Conservation (phyloP, 2,797 vertebrate genomes). For the Urophycis tenuis region DNA sequence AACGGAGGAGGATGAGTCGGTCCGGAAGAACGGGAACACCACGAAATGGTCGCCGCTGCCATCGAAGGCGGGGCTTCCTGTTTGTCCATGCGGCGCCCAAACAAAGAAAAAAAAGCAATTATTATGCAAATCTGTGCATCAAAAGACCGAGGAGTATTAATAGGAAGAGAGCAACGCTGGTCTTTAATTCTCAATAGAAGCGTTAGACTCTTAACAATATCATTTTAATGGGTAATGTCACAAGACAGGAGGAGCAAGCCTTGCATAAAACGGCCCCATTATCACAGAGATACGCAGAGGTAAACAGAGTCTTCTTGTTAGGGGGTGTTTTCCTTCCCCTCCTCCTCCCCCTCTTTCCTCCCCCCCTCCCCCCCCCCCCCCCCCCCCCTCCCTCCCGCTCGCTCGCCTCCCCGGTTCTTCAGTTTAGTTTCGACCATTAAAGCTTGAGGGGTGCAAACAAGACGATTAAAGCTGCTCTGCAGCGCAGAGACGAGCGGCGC, state of each 20-base stretch:
- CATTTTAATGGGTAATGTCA: slow-evolving; percentile 15
- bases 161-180: slow-evolving; percentile 14
- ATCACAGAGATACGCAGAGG: slow-evolving; percentile 15
- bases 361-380: no score
- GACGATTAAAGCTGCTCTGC: neutral
- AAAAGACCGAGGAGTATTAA: slow-evolving; percentile 13
- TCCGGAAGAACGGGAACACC: neutral
- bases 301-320: neutral
- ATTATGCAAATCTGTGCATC: slow-evolving; percentile 40
- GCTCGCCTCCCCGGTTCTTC: no score
- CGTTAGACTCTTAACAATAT: slow-evolving; percentile 38
- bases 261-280: slow-evolving; percentile 34
- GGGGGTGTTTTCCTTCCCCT: neutral
- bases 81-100: slow-evolving; percentile 23
- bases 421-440: no score
- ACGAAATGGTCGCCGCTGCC: neutral
- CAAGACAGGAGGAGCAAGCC: slow-evolving; percentile 20
- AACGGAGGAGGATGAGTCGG: slow-evolving; percentile 39
- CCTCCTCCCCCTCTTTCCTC: neutral
- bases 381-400: no score
- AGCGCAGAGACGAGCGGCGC: neutral
- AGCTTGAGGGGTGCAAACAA: neutral
- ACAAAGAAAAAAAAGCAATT: slow-evolving; percentile 31
- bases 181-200: slow-evolving; percentile 30
- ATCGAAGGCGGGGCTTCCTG: no score